A percentile compares a stretch with the other conserved stretches of the same genome.
phyloP scores from a whole-genome alignment of 2,113 vertebrate species.

The Pseudorhombus dupliciocellatus region DNA sequence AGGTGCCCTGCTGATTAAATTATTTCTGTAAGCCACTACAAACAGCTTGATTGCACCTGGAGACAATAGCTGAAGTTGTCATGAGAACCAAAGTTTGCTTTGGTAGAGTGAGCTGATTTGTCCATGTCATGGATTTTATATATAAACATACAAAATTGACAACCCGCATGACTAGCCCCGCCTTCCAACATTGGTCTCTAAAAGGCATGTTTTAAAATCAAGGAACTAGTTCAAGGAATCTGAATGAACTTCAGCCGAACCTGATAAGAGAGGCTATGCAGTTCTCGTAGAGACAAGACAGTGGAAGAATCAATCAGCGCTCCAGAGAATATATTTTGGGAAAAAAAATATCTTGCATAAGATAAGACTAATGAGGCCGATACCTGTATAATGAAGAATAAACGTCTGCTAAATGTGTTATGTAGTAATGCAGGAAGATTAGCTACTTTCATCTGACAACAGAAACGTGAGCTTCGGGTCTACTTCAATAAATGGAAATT shows the following conservation, averaged over 20 bases:
- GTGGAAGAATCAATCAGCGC: neutral
- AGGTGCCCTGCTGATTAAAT: neutral
- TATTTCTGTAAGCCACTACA: neutral
- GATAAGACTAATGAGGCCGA: neutral
- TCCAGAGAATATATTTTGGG: neutral
- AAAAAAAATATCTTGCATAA: neutral
- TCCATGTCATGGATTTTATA: too few species aligned
- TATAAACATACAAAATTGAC: too few species aligned
- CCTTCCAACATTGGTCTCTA: too few species aligned
- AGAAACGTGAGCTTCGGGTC: slow-evolving; percentile 1
- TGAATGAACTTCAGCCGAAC: too few species aligned
- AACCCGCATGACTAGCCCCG: too few species aligned
- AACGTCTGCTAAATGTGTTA: neutral
- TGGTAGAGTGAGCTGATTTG: too few species aligned
- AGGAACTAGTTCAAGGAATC: too few species aligned
- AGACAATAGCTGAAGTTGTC: neutral
- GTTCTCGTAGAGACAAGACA: slow-evolving; percentile 1
- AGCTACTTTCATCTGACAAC: neutral
- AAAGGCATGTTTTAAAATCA: too few species aligned
- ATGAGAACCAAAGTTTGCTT: neutral
- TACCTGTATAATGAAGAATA: neutral
- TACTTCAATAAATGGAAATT: slow-evolving; percentile 13
- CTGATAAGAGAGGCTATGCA: neutral
- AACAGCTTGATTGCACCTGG: neutral
- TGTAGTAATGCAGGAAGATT: neutral